Conservation (phyloP, 2,888 invertebrate genomes). For the Lacanobia oleracea region DNA sequence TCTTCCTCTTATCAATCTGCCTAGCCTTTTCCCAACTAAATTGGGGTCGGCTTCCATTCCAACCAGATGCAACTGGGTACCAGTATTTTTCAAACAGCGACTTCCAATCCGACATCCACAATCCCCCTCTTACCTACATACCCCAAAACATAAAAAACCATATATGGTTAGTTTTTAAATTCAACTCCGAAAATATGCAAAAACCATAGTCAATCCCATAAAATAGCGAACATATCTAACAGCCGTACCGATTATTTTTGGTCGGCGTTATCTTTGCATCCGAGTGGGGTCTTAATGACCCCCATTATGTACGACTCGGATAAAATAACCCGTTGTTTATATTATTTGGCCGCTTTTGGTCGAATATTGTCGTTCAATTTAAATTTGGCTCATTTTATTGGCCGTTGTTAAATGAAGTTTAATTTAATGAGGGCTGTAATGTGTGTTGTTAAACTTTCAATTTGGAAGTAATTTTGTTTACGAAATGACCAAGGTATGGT, state of each 20-base stretch:
- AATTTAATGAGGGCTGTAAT: constrained; percentile 20
- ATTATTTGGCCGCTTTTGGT: constrained; percentile 49
- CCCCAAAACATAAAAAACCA: neutral
- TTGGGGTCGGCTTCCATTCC: neutral
- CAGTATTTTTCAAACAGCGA: neutral
- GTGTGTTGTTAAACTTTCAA: constrained; percentile 14
- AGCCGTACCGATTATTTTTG: constrained; percentile 55
- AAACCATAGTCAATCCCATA: constrained; percentile 34
- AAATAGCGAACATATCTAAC: constrained; percentile 39
- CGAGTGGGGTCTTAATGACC: constrained; percentile 59
- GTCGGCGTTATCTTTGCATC: constrained; percentile 58
- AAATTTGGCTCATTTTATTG: constrained; percentile 37
- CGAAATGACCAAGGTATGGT: neutral
- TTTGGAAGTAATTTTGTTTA: neutral
- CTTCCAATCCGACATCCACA: neutral
- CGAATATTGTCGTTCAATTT: constrained; percentile 50
- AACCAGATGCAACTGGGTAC: neutral
- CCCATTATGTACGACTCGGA: constrained; percentile 59
- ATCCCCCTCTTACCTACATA: neutral
- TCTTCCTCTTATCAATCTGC: too few relatives aligned
- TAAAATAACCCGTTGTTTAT: constrained; percentile 57
- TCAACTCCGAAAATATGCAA: constrained; percentile 19
- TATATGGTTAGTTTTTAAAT: too few relatives aligned
- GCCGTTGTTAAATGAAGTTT: constrained; percentile 44
- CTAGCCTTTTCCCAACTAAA: too few relatives aligned